phyloP scores from a whole-genome alignment of 2,797 vertebrate genomes.

The Amniataba percoides region DNA sequence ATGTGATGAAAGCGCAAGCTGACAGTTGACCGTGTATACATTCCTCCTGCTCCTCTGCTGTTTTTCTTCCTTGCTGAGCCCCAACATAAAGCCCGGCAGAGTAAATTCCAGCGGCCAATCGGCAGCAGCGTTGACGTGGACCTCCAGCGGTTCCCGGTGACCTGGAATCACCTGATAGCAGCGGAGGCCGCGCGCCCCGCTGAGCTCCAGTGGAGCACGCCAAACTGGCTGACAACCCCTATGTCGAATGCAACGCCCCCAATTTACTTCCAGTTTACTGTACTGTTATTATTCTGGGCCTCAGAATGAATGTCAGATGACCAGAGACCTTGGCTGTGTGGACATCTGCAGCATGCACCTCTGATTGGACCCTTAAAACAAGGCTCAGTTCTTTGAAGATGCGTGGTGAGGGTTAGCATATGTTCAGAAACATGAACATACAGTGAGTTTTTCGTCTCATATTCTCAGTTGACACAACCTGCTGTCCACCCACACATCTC shows the following conservation, averaged over 20 bases:
- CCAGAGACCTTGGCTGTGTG: not conserved
- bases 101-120: constrained; percentile 43
- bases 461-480: constrained; percentile 12
- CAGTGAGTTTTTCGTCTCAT: not conserved
- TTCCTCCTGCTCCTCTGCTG: constrained; percentile 33
- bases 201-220: constrained; percentile 18
- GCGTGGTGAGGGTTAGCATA: not conserved
- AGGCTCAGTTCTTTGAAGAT: not conserved
- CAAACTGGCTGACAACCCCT: constrained; percentile 27
- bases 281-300: not conserved
- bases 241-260: not conserved
- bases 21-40: constrained; percentile 46
- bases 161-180: constrained; percentile 66
- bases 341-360: not conserved
- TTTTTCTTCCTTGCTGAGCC: constrained; percentile 32
- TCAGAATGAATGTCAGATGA: constrained; percentile 2
- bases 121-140: constrained; percentile 11
- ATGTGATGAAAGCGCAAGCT: constrained; percentile 55
- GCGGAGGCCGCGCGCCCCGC: constrained; percentile 27
- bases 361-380: not conserved
- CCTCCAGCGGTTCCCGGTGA: constrained; percentile 61
- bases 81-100: constrained; percentile 28
- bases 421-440: not conserved
- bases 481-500: constrained; percentile 48
- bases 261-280: constrained; percentile 6